Evolutionary conservation across 2,888 invertebrate genomes (phyloP).

Genomic region (Phrixothrix hirtus): DNA sequence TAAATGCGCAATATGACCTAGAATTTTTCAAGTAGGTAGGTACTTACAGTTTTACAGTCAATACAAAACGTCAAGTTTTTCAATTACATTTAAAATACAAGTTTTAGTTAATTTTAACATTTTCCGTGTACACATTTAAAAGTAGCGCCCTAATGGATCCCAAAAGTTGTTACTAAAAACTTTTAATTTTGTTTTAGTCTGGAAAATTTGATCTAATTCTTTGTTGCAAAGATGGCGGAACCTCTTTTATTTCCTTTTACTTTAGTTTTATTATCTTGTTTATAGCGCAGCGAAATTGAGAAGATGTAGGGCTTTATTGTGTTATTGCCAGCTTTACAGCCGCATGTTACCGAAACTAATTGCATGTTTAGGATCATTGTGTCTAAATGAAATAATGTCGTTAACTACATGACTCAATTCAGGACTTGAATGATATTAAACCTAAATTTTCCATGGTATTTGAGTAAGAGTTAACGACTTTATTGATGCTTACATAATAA

Average conservation of each 20-base stretch:
- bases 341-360: conserved; percentile 40
- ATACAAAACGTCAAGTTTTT: too few species aligned
- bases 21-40: too few species aligned
- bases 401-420: conserved; percentile 17
- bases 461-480: conserved; percentile 8
- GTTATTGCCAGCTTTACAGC: conserved; percentile 34
- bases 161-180: too few species aligned
- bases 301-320: conserved; percentile 14
- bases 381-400: conserved; percentile 18
- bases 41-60: too few species aligned
- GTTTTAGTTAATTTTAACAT: too few species aligned
- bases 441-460: conserved; percentile 16
- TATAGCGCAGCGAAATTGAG: neutral
- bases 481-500: neutral
- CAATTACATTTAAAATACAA: too few species aligned
- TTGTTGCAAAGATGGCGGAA: neutral
- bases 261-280: conserved; percentile 2
- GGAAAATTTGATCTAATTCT: too few species aligned
- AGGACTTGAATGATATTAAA: conserved; percentile 17
- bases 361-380: conserved; percentile 39
- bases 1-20: too few species aligned
- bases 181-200: too few species aligned
- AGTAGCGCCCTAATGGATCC: too few species aligned
- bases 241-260: neutral
- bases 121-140: too few species aligned